Base-by-base conservation (phyloP, 2,797 vertebrate genomes). In the Phataginus tetradactyla region DNA sequence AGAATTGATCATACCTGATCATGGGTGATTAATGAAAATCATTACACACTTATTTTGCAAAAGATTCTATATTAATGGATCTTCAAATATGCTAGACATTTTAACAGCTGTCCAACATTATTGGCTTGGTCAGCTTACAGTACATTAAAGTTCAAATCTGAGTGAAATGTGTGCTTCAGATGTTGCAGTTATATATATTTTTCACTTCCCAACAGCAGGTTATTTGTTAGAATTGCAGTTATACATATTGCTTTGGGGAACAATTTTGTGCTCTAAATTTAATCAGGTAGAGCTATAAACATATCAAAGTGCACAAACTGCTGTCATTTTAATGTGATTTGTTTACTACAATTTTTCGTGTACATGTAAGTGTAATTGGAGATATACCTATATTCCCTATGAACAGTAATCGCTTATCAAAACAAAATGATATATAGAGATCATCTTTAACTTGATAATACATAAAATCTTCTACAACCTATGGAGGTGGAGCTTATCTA, bases 271-370 rank as follows among this genome's bases (percentile, higher is more conserved):
- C 29, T 86, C 25, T 61, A 92, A 81, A 96, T 95, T 94, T 96
- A 94, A 86, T 94, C 89, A 91, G 37, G 61, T 85, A 69, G 95
- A 86, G 21, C 21, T 69, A 3, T 93, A 95, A 96, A 95, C 11
- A 85, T 84, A 71, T 90, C 59, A 90, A 90, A 91, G n/a, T 90
- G 4, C 13, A 77, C 12, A 94, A 92, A 59, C 14, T 84, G 45
- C 55, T 94, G 61, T 90, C 37, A 23, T 23, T 95, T 93, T 87
- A 79, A 37, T 57, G 25, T 90, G 71, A 97, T 90, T 92, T 96
- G 27, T 86, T 92, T 96, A 71, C 55, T 75, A 63, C 0, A 83
- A 90, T 81, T 90, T 94, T 94, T 94, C 39, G 90, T 61, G n/a
- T 80, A 59, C 23, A 42, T 74, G 17, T 80, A 80, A 95, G 23